Conservation (phyloP, 1,140 invertebrate genomes). For the Orchesella cincta region DNA sequence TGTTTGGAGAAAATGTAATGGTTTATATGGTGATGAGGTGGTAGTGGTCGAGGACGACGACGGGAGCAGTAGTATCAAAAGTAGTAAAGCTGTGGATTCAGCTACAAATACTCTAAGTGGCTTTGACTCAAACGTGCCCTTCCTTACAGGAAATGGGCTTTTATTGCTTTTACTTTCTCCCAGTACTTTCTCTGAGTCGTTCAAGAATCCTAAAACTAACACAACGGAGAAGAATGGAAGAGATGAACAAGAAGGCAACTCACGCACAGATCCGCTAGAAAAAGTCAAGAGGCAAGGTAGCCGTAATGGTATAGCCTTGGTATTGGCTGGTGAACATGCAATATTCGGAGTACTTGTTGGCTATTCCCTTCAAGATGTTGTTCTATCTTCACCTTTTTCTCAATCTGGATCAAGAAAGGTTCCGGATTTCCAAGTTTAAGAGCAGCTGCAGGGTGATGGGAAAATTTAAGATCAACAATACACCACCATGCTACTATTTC, state of each 20-base stretch:
- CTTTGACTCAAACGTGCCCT: not conserved
- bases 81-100: not conserved
- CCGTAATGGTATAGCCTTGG: too few relatives aligned
- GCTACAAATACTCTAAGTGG: not conserved
- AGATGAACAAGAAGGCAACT: not conserved
- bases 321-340: too few relatives aligned
- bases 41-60: too few relatives aligned
- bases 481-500: too few relatives aligned
- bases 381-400: not conserved
- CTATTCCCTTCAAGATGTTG: not conserved
- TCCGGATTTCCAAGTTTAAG: not conserved
- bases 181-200: not conserved
- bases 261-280: not conserved
- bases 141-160: not conserved
- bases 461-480: constrained; percentile 1
- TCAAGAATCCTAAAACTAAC: not conserved
- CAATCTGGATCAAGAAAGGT: not conserved
- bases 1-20: not conserved
- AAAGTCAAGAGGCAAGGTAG: not conserved
- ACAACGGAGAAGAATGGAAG: not conserved
- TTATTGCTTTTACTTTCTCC: constrained; percentile 13
- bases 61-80: not conserved
- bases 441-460: not conserved
- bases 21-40: not conserved
- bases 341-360: not conserved